These are phyloP conservation scores for Parapsyche elsis DNA, from an alignment of 1,140 invertebrate species.

Conservation along the genomic window DNA sequence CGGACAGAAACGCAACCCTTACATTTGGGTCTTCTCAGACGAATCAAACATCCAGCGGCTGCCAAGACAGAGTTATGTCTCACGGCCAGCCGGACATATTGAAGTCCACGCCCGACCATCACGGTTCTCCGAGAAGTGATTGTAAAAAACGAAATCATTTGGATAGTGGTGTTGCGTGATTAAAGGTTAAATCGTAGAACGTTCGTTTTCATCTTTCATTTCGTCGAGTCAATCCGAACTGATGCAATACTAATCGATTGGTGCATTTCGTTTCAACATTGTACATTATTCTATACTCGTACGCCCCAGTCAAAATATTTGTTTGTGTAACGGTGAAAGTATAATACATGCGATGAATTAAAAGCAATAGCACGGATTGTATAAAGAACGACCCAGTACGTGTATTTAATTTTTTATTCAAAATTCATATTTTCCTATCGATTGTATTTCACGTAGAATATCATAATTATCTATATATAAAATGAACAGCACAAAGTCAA, in stretches of 20 bases:
- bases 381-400: background rate
- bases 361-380: background rate
- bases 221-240: background rate
- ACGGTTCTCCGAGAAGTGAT: conserved; percentile 63
- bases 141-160: conserved; percentile 69
- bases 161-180: conserved; percentile 69
- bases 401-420: background rate
- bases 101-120: conserved; percentile 86
- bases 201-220: background rate
- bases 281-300: background rate
- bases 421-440: background rate
- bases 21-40: conserved; percentile 59
- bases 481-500: too few species aligned
- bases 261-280: background rate
- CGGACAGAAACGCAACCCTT: conserved; percentile 63
- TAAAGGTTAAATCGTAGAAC: conserved; percentile 50
- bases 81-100: conserved; percentile 81
- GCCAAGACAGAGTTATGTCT: conserved; percentile 63
- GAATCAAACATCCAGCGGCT: conserved; percentile 56
- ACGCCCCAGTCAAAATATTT: background rate
- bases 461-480: too few species aligned
- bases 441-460: too few species aligned
- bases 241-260: too few species aligned
- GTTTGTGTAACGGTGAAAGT: background rate
- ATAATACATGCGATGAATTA: background rate